phyloP scores from a whole-genome alignment of 1,140 invertebrate genomes.

The Achroia grisella region DNA sequence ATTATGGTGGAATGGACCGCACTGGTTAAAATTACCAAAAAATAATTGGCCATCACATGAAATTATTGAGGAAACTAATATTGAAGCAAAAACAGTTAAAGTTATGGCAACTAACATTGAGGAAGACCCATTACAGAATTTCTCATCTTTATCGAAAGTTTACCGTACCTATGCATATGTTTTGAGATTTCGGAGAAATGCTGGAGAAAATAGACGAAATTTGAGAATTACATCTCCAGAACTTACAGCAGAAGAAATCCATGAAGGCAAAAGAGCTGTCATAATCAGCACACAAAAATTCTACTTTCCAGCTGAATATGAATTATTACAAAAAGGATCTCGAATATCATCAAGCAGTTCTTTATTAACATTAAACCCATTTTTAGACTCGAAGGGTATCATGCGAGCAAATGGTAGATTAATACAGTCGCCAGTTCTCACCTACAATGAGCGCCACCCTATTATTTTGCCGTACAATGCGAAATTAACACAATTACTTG shows the following conservation, averaged over 20 bases:
- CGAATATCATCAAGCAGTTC: too few relatives aligned
- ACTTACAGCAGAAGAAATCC: too few relatives aligned
- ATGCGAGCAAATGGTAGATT: conserved; percentile 36
- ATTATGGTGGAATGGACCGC: conserved; percentile 34
- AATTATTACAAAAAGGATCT: too few relatives aligned
- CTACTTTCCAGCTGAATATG: too few relatives aligned
- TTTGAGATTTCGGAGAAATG: conserved; percentile 5
- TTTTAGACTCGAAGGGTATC: conserved; percentile 26
- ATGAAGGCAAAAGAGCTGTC: too few relatives aligned
- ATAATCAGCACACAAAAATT: too few relatives aligned
- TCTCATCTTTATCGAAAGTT: background rate
- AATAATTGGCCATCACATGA: background rate
- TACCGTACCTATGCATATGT: background rate
- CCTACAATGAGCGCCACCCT: conserved; percentile 20
- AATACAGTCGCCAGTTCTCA: conserved; percentile 17
- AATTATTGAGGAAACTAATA: background rate
- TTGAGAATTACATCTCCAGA: too few relatives aligned
- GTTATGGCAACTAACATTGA: background rate
- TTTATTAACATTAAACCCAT: too few relatives aligned
- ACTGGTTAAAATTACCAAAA: conserved; percentile 9
- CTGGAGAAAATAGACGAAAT: too few relatives aligned
- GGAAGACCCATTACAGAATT: background rate
- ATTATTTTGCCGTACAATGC: conserved; percentile 20
- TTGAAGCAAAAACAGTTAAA: background rate
- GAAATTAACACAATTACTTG: background rate